phyloP scores from a whole-genome alignment of 2,888 invertebrate species.

The Stenodera caucasica region DNA sequence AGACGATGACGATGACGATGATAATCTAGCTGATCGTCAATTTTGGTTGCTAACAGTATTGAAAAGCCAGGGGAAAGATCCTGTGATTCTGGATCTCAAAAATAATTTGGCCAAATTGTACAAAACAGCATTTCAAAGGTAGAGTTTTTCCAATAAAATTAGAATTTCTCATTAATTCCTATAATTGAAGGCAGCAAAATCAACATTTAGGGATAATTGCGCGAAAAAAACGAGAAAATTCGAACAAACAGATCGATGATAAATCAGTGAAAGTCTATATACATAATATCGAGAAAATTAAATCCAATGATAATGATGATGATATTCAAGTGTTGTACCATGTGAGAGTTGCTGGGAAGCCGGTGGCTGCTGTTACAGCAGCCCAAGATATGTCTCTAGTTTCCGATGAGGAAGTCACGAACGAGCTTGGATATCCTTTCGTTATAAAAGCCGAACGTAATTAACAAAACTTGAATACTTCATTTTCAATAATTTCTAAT shows the following conservation, averaged over 20 bases:
- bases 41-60: constrained; percentile 84
- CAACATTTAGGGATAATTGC: constrained; percentile 71
- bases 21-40: constrained; percentile 62
- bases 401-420: constrained; percentile 73
- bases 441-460: constrained; percentile 86
- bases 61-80: constrained; percentile 58
- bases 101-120: constrained; percentile 75
- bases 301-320: constrained; percentile 48
- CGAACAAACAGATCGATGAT: constrained; percentile 23
- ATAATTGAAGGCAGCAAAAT: constrained; percentile 70
- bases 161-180: too few relatives aligned
- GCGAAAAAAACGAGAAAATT: constrained; percentile 43
- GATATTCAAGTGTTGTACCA: constrained; percentile 74
- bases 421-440: constrained; percentile 74
- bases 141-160: constrained; percentile 22
- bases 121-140: constrained; percentile 80
- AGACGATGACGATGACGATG: constrained; percentile 36
- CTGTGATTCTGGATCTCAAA: constrained; percentile 65
- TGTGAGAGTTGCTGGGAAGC: constrained; percentile 76
- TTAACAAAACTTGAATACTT: constrained; percentile 42
- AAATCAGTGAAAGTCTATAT: constrained; percentile 68
- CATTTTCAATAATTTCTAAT: not conserved
- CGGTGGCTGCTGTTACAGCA: constrained; percentile 78
- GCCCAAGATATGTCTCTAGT: constrained; percentile 83
- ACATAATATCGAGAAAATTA: constrained; percentile 65